phyloP scores from a whole-genome alignment of 2,888 invertebrate species.

The Zygothrica quintamaculata region DNA sequence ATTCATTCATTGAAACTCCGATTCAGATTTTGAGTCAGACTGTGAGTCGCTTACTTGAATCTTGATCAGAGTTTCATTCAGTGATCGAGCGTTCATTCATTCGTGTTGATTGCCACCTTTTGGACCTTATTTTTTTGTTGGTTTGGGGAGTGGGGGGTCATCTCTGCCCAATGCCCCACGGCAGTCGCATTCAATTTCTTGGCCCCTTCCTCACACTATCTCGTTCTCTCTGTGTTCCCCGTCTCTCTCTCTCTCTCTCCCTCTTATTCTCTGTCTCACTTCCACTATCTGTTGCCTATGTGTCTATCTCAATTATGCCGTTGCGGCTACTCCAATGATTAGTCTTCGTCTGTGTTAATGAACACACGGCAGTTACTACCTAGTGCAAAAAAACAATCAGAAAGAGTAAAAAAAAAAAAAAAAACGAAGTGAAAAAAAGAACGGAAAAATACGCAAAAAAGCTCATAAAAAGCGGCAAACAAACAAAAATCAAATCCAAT shows the following conservation, averaged over 20 bases:
- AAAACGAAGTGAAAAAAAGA: slow-evolving; percentile 12
- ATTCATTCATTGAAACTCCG: slow-evolving; percentile 53
- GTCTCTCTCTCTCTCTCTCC: neutral
- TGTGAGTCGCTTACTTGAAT: slow-evolving; percentile 23
- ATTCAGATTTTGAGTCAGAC: slow-evolving; percentile 12
- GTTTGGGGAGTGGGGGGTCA: too few relatives aligned
- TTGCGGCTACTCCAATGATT: slow-evolving; percentile 47
- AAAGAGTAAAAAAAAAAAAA: slow-evolving; percentile 4
- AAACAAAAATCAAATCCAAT: slow-evolving; percentile 77
- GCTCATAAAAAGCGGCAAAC: slow-evolving; percentile 55
- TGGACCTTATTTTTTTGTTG: too few relatives aligned
- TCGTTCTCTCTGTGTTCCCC: neutral
- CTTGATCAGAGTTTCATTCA: slow-evolving; percentile 33
- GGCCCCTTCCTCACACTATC: slow-evolving; percentile 16
- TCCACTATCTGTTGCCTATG: neutral
- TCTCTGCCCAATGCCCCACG: slow-evolving; percentile 34
- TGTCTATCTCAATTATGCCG: slow-evolving; percentile 6
- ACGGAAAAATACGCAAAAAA: slow-evolving; percentile 43
- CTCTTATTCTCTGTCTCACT: neutral
- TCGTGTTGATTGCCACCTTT: slow-evolving; percentile 78
- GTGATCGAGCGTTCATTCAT: slow-evolving; percentile 68
- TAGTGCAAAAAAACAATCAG: slow-evolving; percentile 57
- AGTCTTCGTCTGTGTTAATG: slow-evolving; percentile 60
- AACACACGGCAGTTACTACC: slow-evolving; percentile 58
- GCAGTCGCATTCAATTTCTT: slow-evolving; percentile 24